These are phyloP conservation scores for Pimephales promelas DNA, from an alignment of 2,113 vertebrate species.

Conservation along the genomic window DNA sequence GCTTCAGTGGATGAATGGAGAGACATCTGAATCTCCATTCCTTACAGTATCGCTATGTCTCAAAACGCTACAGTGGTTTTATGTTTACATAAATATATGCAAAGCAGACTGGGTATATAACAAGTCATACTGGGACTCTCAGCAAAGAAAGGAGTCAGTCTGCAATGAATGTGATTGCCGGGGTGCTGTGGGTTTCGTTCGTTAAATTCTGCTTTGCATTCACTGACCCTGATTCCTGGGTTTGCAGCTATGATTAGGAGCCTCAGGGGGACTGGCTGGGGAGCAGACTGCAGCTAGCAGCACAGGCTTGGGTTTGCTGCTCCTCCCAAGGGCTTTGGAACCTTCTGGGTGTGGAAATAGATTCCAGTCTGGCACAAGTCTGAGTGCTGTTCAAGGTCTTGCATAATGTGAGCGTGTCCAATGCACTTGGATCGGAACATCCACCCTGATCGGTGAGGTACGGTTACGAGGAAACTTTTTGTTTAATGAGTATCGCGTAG, in stretches of 20 bases:
- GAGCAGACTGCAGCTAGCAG: conserved; percentile 61
- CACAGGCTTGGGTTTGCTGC: conserved; percentile 54
- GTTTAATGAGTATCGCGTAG: neutral
- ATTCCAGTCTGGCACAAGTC: conserved; percentile 62
- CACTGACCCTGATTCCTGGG: conserved; percentile 68
- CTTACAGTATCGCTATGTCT: neutral
- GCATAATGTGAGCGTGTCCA: conserved; percentile 31
- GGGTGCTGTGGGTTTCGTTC: conserved; percentile 33
- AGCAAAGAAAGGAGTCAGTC: conserved; percentile 23
- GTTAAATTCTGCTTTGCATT: conserved; percentile 64
- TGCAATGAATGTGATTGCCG: conserved; percentile 23
- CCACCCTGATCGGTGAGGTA: neutral
- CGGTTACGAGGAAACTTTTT: neutral
- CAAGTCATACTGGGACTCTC: conserved; percentile 12
- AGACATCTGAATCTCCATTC: conserved; percentile 10
- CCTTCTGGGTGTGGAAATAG: conserved; percentile 55
- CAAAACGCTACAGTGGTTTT: conserved; percentile 5
- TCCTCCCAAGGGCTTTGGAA: conserved; percentile 47
- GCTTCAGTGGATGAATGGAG: neutral
- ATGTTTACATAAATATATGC: conserved; percentile 28
- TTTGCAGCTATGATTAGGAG: conserved; percentile 70
- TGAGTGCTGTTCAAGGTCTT: conserved; percentile 12
- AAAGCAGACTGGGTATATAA: conserved; percentile 13
- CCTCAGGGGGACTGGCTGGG: conserved; percentile 63
- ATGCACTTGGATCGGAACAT: conserved; percentile 24